Base-by-base conservation (phyloP, 2,888 invertebrate genomes). In the Spisula solida region DNA sequence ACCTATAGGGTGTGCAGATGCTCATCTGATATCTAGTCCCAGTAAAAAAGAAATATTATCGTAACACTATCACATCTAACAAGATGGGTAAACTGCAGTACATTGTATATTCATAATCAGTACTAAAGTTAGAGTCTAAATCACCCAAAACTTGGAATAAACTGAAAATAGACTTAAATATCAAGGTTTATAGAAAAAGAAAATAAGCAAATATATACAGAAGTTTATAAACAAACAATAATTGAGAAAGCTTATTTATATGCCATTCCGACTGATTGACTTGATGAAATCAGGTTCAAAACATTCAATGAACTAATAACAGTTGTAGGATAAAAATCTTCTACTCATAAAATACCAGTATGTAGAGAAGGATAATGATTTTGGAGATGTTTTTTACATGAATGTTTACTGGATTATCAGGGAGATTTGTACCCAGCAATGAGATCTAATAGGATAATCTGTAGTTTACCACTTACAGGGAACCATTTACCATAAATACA, bases 231-330 rank as follows among this genome's bases (percentile, higher is more conserved):
- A 66, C 60, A 66, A 20, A 18, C 56, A 56, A 20, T 56, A 56
- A 66, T 66, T 66, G n/a, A 66, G n/a, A 25, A 66, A 66, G 60
- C 60, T 12, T 25, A 66, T 66, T 66, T 66, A 66, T 25, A 66
- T 25, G n/a, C 25, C 20, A n/a, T 66, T 10, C 60, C n/a, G 25
- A 66, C 20, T 66, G 60, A 66, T 66, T 66, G 60, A 66, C 60
- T 66, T 66, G 60, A 66, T 66, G 10, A 66, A n/a, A 66, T 25
- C 20, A 25, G 1, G 25, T 66, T 25, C 1, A 66, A 41, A 12
- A 66, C 25, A n/a, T 66, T 66, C 60, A n/a, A 66, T 66, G 8
- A 34, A 75, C 34, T 75, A 31, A 75, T 75, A 31, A 75, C 34
- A 75, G 25, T 31, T 18, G 16, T 75, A 75, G 31, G 31, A 75